A percentile compares a stretch with the other conserved stretches of the same genome.
phyloP scores from a whole-genome alignment of 2,888 invertebrate genomes.

The Aethes cnicana region DNA sequence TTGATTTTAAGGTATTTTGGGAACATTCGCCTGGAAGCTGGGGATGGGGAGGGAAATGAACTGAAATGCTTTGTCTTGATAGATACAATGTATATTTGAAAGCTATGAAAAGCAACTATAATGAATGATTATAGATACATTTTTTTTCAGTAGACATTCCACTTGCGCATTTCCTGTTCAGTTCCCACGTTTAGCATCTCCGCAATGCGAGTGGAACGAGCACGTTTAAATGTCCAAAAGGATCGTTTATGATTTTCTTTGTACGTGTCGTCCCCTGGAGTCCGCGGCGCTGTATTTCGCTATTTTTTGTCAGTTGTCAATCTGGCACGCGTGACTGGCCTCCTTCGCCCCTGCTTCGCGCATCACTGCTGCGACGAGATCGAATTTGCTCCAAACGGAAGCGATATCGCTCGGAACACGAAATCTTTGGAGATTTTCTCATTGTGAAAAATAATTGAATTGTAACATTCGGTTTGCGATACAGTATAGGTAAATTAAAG shows the following conservation, averaged over 20 bases:
- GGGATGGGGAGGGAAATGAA: not conserved
- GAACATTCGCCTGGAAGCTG: conserved; percentile 36
- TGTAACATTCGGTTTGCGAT: conserved; percentile 24
- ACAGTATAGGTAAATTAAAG: not conserved
- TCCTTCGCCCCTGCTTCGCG: conserved; percentile 46
- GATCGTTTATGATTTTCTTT: conserved; percentile 26
- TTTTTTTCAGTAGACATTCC: conserved; percentile 22
- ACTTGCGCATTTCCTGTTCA: conserved; percentile 20
- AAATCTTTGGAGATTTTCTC: conserved; percentile 35
- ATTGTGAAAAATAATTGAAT: conserved; percentile 31
- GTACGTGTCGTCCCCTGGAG: conserved; percentile 13
- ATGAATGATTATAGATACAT: conserved; percentile 9
- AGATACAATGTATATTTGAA: not conserved
- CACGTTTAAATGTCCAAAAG: conserved; percentile 28
- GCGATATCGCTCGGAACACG: conserved; percentile 48
- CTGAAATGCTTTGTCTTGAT: not conserved
- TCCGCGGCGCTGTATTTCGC: conserved; percentile 30
- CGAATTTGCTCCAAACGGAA: conserved; percentile 58
- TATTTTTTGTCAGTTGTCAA: conserved; percentile 68
- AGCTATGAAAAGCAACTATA: conserved; percentile 9
- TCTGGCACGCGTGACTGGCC: conserved; percentile 62
- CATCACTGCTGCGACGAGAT: conserved; percentile 51
- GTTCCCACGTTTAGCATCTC: conserved; percentile 22
- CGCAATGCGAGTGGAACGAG: conserved; percentile 16
- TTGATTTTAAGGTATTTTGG: conserved; percentile 65